Base-by-base conservation (phyloP, 2,797 vertebrate species). In the Lates japonicus region DNA sequence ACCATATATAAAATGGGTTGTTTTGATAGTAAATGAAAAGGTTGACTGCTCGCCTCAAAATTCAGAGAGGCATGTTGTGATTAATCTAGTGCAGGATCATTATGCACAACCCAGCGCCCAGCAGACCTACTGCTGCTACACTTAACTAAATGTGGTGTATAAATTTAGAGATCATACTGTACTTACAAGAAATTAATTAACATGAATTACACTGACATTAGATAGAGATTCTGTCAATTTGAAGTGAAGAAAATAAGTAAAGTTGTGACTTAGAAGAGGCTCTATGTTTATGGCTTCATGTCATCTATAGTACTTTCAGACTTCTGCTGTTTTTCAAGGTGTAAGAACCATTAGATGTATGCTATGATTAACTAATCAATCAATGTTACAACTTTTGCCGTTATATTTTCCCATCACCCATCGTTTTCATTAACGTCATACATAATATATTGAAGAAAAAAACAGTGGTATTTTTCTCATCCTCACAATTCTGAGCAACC, bases 21-120 rank as follows among this genome's bases (percentile, higher is more conserved):
- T 80, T 83, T 46, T 69, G 64, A 76, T 74, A 70, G 54, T 25
- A 69, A 74, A 82, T 81, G 68, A 80, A 84, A 78, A 70, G 60
- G 57, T 37, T 75, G 64, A 83, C 31, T 52, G 71, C 60, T 79
- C 39, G 3, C 20, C 39, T 81, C 42, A 70, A 65, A 75, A 77
- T 61, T 68, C 64, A 57, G 17, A 70, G n/a, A 55, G 58, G 33
- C 78, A 48, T n/a, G 59, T 61, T 77, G 60, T 70, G 69, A 87
- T 89, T 83, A 80, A 87, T 86, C 49, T 70, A n/a, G 35, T 51
- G 48, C 2, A 0, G 58, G 37, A 64, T 82, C 58, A 80, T 84
- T 70, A 71, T 70, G 76, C 70, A 49, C 41, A 70, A 58, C 29
- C 54, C 73, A 72, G 70, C 13, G 11, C 41, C 64, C 39, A 66